A percentile compares a stretch with the other conserved stretches of the same genome.
Conservation (phyloP, 1,140 invertebrate genomes). For the Anagrus nilaparvatae region DNA sequence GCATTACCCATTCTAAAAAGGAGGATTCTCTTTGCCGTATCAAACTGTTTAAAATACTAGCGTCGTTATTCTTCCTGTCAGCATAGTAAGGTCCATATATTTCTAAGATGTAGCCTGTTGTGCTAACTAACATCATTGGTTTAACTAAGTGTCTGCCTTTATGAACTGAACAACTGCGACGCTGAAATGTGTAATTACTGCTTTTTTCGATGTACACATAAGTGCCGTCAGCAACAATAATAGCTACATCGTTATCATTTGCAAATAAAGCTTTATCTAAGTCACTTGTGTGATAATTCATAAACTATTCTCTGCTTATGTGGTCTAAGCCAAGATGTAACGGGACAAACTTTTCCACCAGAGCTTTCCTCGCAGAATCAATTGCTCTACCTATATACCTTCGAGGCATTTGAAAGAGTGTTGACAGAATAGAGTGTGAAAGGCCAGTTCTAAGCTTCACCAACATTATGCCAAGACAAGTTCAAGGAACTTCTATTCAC, state of each 20-base stretch:
- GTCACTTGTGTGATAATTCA: not conserved
- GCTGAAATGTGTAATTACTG: slow-evolving; percentile 1
- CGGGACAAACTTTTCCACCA: slow-evolving; percentile 1
- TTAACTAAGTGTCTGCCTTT: slow-evolving; percentile 4
- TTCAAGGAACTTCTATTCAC: slow-evolving; percentile 5
- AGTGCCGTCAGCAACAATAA: slow-evolving; percentile 1
- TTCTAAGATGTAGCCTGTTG: slow-evolving; percentile 3
- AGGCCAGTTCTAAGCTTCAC: slow-evolving; percentile 6
- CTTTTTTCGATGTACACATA: slow-evolving; percentile 6
- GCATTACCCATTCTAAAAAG: not conserved
- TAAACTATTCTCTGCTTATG: not conserved
- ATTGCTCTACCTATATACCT: not conserved
- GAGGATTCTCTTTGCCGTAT: not conserved
- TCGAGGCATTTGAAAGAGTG: not conserved
- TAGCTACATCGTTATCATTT: not conserved
- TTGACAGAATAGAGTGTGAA: slow-evolving; percentile 2
- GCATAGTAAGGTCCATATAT: slow-evolving; percentile 2
- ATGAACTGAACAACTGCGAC: not conserved
- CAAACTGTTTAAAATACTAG: slow-evolving; percentile 2
- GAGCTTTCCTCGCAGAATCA: not conserved
- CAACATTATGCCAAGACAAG: slow-evolving; percentile 6
- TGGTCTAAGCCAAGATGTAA: slow-evolving; percentile 1
- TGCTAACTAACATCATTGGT: slow-evolving; percentile 4
- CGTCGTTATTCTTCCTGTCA: slow-evolving; percentile 7
- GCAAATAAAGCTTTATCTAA: slow-evolving; percentile 2